Percentiles rank a stretch among this genome's conserved stretches.
Evolutionary conservation across 2,113 vertebrate genomes (phyloP).

Genomic region (Lepus timidus): DNA sequence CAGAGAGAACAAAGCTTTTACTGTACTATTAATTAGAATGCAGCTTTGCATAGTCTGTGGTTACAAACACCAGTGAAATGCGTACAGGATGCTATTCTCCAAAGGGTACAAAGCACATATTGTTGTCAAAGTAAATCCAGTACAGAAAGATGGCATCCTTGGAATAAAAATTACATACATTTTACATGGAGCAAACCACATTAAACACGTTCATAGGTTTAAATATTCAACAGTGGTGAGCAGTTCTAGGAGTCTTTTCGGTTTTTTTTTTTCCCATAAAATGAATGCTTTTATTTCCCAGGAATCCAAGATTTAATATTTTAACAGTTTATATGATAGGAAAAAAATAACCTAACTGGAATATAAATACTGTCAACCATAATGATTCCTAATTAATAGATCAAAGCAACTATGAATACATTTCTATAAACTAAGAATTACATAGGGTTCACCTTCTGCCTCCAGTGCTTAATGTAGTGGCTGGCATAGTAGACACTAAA

Average conservation of each 20-base stretch:
- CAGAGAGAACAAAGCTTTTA: conserved; percentile 70
- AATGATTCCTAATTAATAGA: background rate
- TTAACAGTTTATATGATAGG: conserved; percentile 1
- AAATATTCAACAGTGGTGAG: conserved; percentile 40
- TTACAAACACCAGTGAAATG: conserved; percentile 66
- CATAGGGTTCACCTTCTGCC: background rate
- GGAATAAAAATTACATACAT: conserved; percentile 54
- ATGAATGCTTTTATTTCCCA: conserved; percentile 28
- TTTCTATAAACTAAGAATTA: background rate
- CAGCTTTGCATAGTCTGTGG: conserved; percentile 67
- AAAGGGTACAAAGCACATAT: conserved; percentile 73
- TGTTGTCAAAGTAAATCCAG: conserved; percentile 67
- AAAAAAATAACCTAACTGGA: background rate
- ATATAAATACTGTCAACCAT: background rate
- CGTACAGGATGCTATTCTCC: conserved; percentile 69
- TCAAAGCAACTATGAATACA: background rate
- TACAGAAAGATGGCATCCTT: conserved; percentile 54
- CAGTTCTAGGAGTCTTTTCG: background rate
- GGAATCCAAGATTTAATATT: conserved; percentile 44
- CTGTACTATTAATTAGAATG: conserved; percentile 75
- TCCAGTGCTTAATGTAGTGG: background rate
- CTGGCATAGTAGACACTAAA: background rate
- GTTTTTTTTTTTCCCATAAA: conserved; percentile 18
- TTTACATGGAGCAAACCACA: conserved; percentile 6
- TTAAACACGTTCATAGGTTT: conserved; percentile 43